phyloP scores from a whole-genome alignment of 2,113 vertebrate genomes.

The Arenaria interpres region DNA sequence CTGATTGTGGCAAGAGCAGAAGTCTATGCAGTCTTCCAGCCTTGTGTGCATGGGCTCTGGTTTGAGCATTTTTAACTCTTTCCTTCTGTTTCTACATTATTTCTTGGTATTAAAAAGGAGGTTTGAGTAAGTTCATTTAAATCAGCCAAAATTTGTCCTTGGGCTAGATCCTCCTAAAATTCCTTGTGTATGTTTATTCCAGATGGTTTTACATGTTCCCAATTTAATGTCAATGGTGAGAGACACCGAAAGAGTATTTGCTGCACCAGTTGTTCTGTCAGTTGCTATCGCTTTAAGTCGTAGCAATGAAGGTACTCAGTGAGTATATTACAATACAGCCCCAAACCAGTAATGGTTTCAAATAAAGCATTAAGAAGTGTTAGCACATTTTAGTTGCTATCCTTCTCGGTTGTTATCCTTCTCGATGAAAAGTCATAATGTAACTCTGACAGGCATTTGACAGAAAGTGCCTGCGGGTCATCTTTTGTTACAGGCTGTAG shows the following conservation, averaged over 20 bases:
- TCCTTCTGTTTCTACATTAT: slow-evolving; percentile 28
- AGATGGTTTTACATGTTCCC: slow-evolving; percentile 43
- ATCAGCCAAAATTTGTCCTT: slow-evolving; percentile 45
- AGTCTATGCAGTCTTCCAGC: neutral
- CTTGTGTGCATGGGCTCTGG: neutral
- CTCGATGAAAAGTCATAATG: neutral
- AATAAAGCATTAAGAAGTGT: slow-evolving; percentile 9
- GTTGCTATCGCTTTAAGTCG: slow-evolving; percentile 45
- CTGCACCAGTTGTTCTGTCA: slow-evolving; percentile 9
- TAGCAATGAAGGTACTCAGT: slow-evolving; percentile 9
- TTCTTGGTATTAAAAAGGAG: slow-evolving; percentile 39
- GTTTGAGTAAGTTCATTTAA: slow-evolving; percentile 52
- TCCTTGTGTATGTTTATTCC: slow-evolving; percentile 46
- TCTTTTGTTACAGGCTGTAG: slow-evolving; percentile 23
- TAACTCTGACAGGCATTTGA: slow-evolving; percentile 31
- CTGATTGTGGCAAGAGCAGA: neutral
- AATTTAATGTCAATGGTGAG: slow-evolving; percentile 16
- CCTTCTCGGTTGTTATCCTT: slow-evolving; percentile 39
- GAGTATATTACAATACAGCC: slow-evolving; percentile 34
- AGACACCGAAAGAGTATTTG: slow-evolving; percentile 23
- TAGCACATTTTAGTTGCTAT: slow-evolving; percentile 23
- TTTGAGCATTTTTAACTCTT: slow-evolving; percentile 38
- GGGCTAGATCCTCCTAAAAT: slow-evolving; percentile 16
- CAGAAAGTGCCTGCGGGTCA: slow-evolving; percentile 40
- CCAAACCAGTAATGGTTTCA: slow-evolving; percentile 22